Evolutionary conservation across 2,888 invertebrate genomes (phyloP).

Genomic region (Electrophaes corylata): DNA sequence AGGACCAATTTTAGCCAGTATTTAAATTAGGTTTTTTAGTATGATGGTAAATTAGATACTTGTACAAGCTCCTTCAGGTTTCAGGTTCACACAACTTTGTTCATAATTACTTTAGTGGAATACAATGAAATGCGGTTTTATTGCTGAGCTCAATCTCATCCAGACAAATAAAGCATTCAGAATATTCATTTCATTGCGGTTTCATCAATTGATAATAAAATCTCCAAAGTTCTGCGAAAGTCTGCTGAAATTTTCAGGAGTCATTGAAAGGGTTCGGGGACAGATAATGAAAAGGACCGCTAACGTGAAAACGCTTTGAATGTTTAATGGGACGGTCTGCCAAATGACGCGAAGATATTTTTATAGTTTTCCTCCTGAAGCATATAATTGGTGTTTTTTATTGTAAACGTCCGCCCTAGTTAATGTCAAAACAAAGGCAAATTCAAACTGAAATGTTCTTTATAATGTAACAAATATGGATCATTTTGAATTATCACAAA

Average conservation of each 20-base stretch:
- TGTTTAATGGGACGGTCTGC: slow-evolving; percentile 16
- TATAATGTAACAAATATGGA: background rate
- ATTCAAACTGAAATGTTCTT: background rate
- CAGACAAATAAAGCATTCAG: no score
- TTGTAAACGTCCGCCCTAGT: slow-evolving; percentile 7
- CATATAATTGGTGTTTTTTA: slow-evolving; percentile 23
- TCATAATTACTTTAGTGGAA: no score
- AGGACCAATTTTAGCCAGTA: no score
- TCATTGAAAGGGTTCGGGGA: slow-evolving; percentile 7
- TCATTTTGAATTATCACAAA: background rate
- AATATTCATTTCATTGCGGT: no score
- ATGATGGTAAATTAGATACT: no score
- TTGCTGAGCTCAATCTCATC: no score
- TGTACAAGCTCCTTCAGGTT: no score
- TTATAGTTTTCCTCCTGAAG: slow-evolving; percentile 24
- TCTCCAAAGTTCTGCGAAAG: no score
- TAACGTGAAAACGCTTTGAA: slow-evolving; percentile 25
- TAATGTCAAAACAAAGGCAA: background rate
- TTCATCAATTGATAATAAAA: no score
- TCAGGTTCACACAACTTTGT: no score
- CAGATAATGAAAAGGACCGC: slow-evolving; percentile 11
- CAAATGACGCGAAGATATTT: slow-evolving; percentile 14
- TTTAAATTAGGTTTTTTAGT: no score
- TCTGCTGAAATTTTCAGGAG: slow-evolving; percentile 1
- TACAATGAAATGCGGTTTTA: no score